Base-by-base conservation (phyloP, 2,797 vertebrate species). In the Odontamblyopus lacepedii region DNA sequence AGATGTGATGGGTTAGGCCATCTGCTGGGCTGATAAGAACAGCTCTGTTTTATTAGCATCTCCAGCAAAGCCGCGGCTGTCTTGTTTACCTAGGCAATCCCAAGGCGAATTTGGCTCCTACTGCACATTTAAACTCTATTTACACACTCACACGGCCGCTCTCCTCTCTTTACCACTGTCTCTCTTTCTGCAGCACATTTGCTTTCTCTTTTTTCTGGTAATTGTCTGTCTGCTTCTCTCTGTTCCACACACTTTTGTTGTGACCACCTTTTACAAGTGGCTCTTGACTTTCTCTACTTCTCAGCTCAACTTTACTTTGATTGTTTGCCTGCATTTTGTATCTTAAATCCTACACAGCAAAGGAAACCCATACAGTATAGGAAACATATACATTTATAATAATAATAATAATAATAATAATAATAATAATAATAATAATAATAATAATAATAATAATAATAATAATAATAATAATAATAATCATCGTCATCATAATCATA, bases 21-120 rank as follows among this genome's bases (percentile, higher is more conserved):
- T 93, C 92, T 93, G 92, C 89, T 93, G 87, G 78, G 86, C 90
- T 89, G 89, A 90, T 92, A 91, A 91, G 88, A 92, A 90, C 88
- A 91, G 90, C 90, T 90, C 87, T 88, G 88, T 90, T 91, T 91
- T 92, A 92, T 92, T 92, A 92, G 90, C 89, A 90, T 91, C 91
- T 89, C 88, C 86, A 90, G 85, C 90, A 87, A 87, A 90, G 89
- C 88, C 88, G 83, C 85, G 79, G 85, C 90, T 89, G 90, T 78
- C 90, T 91, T 91, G 91, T 92, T 92, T 93, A 91, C 90, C 89
- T 82, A 86, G 87, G 87, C 86, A 84, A 87, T 91, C 89, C 92
- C 91, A 88, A 74, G 86, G 87, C 84, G 86, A 88, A 88, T 91
- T 90, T 88, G 88, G 87, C 90, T 90, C 87, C 90, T 89, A 85